Evolutionary conservation across 2,797 vertebrate species (phyloP), one percentile per base, ranked within the genome.

Genomic region (Pelobates cultripes): DNA sequence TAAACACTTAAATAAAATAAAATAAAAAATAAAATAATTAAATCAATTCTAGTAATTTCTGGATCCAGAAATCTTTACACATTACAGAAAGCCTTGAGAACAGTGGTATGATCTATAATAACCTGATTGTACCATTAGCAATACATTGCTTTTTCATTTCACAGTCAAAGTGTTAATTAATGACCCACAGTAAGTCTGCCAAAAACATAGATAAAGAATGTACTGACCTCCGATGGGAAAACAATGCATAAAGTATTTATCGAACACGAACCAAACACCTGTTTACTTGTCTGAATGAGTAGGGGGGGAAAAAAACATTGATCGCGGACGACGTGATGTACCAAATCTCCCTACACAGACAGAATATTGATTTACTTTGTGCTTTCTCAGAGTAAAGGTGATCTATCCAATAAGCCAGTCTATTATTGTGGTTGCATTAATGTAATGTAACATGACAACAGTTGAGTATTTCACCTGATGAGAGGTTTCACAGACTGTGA

Each of bases 291-390:
- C 73, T 64, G 28, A 13, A 66, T 3, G n/a, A 57, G 28, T 12
- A 57, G 9, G 55, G 55, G 13, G 55, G 15, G 53, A 45, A 47
- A 12, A 66, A 57, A 51, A 57, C 7, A 75, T 47, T 78, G 64
- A 75, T 47, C 28, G 71, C 17, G 57, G 45, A 76, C n/a, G 8
- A 14, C 42, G n/a, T 44, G 53, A 51, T 51, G 9, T n/a, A 42
- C 73, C 42, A 17, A 66, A 57, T 72, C 74, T 60, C 15, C 57
- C 70, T 77, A 63, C 74, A 64, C 75, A 79, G 77, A 70, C 81
- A 45, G 61, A 70, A 78, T 83, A 85, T 84, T 81, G 86, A 86
- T 86, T 84, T 84, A 47, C 81, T 77, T 79, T 71, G 53, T 79
- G 67, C 78, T 63, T 77, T 83, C 80, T 53, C 60, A 60, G 75